Base-by-base conservation (phyloP, 1,140 invertebrate genomes). In the Panagrolaimus sp. region DNA sequence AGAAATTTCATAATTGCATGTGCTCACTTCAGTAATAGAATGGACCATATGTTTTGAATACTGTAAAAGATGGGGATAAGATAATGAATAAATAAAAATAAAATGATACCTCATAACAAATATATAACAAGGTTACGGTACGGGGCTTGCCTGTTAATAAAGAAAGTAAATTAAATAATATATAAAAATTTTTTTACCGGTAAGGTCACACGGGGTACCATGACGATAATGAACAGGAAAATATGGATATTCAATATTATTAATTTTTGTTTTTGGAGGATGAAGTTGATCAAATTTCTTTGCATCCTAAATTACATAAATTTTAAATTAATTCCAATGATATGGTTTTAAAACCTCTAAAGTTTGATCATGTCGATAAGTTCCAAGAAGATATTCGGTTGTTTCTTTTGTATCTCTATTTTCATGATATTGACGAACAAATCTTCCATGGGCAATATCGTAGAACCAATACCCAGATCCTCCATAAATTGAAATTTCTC, bases 11-110 rank as follows among this genome's bases (percentile, higher is more conserved):
- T 65, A 65, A 24, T 65, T 47, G 63, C 63, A 65, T 21, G 63
- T 44, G 63, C 63, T 65, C 12, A 65, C 63, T 47, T 65, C 63
- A 1, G 43, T 47, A n/a, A 65, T 44, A 12, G 63, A 65, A 65
- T 65, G 45, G 24, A 65, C 21, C 21, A 58, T 28, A 21, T 28
- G 21, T 12, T n/a, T 12, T 12, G 52, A 58, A 17, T 58, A 26
- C 52, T 58, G 17, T 21, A 58, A 58, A 2, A 21, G 52, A 12
- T 58, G 15, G n/a, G 17, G 52, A 28, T 21, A 2, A 58, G 17
- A n/a, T 58, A 2, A 12, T 4, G 2, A 4, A 10, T 21, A 17
- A 26, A 26, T 4, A 38, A 7, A 38, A 38, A n/a, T n/a, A n/a
- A n/a, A n/a, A n/a, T n/a, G 2, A 38, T 38, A 38, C 32, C 17